phyloP scores from a whole-genome alignment of 2,113 vertebrate genomes.

The Panurus biarmicus region DNA sequence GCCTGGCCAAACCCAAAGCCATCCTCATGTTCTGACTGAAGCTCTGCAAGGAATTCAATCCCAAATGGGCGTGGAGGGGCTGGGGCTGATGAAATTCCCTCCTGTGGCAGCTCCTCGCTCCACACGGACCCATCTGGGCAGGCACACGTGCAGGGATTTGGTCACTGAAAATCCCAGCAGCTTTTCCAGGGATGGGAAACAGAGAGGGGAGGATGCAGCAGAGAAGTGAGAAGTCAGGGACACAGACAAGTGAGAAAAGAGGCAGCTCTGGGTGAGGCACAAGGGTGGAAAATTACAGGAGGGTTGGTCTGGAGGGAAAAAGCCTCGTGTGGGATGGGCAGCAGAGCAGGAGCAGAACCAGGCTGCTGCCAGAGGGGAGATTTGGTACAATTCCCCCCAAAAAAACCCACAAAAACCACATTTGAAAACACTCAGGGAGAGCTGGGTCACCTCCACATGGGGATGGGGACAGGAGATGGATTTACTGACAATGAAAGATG shows the following conservation, averaged over 20 bases:
- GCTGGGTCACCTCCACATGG: neutral
- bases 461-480: neutral
- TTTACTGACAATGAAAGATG: neutral
- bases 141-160: neutral
- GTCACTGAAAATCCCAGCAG: neutral
- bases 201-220: neutral
- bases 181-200: neutral
- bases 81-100: neutral
- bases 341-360: neutral
- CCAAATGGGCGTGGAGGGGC: neutral
- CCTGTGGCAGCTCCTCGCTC: neutral
- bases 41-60: neutral
- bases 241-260: neutral
- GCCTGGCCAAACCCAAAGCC: neutral
- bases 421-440: neutral
- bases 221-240: neutral
- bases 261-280: neutral
- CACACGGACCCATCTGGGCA: neutral
- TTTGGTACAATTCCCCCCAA: neutral
- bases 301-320: neutral
- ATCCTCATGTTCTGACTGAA: neutral
- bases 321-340: neutral
- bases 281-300: neutral
- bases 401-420: neutral
- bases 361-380: neutral